Base-by-base conservation (phyloP, 2,888 invertebrate species). In the Agrenia bidenticulata region DNA sequence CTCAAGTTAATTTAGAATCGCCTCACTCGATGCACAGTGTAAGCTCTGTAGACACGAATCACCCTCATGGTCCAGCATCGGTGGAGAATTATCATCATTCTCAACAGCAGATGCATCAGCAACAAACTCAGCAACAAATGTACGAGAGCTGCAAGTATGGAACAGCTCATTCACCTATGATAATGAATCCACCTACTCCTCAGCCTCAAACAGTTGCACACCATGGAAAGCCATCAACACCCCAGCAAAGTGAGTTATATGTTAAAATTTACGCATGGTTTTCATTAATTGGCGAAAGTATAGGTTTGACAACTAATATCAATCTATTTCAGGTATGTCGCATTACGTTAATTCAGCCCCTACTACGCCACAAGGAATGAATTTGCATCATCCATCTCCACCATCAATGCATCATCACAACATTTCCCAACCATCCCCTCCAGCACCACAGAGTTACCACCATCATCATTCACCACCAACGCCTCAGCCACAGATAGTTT, bases 331-430 rank as follows among this genome's bases (percentile, higher is more conserved):
- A 64, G 59, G 41, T 55, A 55, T 53, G 57, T 57, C 58, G 45
- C 67, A 71, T 54, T 75, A 72, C 53, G 27, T 62, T 1, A 73
- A 69, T 63, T 73, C 74, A 2, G 72, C 67, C 15, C 76, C 76
- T 2, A 57, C 69, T 1, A 76, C 76, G 1, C 76, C 76, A 15
- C 75, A 75, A 60, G 68, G 67, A 21, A 66, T 73, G 61, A 70
- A 72, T 17, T 61, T 73, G 63, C 75, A 73, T 63, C 74, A 70
- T 41, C 65, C 72, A 9, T 72, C 76, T 26, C 69, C 77, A 19
- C 69, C 70, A 1, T 57, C 67, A 2, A 79, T 85, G 86, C 82
- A 83, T 1, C 82, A 82, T 66, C 82, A 80, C 70, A 77, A 21
- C 73, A 77, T 61, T 65, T 70, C 69, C 42, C 73, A 68, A 19